Conservation (phyloP, 2,888 invertebrate genomes). For the Caenorhabditis sulstoni region DNA sequence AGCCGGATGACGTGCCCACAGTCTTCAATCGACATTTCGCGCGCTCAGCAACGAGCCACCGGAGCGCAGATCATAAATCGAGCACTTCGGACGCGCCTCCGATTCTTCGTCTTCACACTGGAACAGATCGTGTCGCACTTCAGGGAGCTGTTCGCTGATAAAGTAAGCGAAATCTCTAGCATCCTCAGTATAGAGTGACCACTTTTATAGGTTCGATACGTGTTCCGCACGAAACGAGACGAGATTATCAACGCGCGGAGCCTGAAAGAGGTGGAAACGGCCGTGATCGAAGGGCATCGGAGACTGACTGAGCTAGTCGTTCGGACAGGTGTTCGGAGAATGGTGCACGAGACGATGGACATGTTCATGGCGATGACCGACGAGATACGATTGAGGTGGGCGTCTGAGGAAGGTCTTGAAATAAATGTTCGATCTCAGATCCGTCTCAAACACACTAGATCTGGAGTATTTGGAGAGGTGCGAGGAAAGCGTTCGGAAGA, state of each 20-base stretch:
- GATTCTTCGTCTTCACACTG: slow-evolving; percentile 55
- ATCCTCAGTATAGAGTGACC: no score
- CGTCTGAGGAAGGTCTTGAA: not conserved
- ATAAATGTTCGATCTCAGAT: slow-evolving; percentile 23
- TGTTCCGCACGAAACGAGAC: slow-evolving; percentile 41
- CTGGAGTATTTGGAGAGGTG: slow-evolving; percentile 41
- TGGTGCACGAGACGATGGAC: slow-evolving; percentile 63
- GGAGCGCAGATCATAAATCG: slow-evolving; percentile 35
- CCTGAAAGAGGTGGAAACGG: slow-evolving; percentile 41
- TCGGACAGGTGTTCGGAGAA: slow-evolving; percentile 51
- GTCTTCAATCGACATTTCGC: slow-evolving; percentile 35
- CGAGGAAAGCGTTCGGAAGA: slow-evolving; percentile 39
- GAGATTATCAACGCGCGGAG: slow-evolving; percentile 36
- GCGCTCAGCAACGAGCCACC: slow-evolving; percentile 5
- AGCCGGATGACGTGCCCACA: slow-evolving; percentile 46
- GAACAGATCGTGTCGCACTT: slow-evolving; percentile 59
- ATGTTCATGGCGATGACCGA: slow-evolving; percentile 60
- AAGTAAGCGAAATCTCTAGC: slow-evolving; percentile 5
- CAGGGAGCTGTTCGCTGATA: slow-evolving; percentile 51
- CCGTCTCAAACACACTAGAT: slow-evolving; percentile 51
- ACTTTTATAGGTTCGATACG: slow-evolving; percentile 49
- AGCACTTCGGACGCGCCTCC: slow-evolving; percentile 40
- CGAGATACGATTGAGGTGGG: slow-evolving; percentile 56
- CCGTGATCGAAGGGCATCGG: slow-evolving; percentile 27
- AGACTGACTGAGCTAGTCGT: slow-evolving; percentile 34